Evolutionary conservation across 2,113 vertebrate genomes (phyloP).

Genomic region (Oncorhynchus tshawytscha): DNA sequence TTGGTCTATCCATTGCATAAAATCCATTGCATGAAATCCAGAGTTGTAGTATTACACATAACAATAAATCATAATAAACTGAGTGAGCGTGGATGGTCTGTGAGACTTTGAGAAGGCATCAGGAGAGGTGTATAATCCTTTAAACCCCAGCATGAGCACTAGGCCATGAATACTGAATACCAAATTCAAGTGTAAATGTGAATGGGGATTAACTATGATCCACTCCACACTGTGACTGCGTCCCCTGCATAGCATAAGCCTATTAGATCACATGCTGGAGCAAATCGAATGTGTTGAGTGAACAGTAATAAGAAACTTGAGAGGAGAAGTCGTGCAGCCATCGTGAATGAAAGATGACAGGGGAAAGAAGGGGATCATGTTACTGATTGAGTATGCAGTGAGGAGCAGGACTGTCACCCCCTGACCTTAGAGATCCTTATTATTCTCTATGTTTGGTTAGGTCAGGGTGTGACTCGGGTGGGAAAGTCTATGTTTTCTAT

Average conservation of each 20-base stretch:
- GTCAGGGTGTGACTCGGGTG: too few species aligned
- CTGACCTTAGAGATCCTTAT: too few species aligned
- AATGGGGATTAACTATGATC: constrained; percentile 50
- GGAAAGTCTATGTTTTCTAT: too few species aligned
- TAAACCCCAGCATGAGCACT: constrained; percentile 20
- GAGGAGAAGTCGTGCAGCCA: background rate
- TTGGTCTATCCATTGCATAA: background rate
- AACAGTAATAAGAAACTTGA: background rate
- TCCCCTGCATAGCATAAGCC: constrained; percentile 39
- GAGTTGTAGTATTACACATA: constrained; percentile 1
- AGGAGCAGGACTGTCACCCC: too few species aligned
- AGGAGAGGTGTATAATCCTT: constrained; percentile 33
- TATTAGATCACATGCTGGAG: constrained; percentile 36
- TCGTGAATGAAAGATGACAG: background rate
- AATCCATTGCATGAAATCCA: constrained; percentile 22
- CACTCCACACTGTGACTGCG: constrained; percentile 27
- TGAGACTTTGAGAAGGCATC: background rate
- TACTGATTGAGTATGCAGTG: constrained; percentile 38
- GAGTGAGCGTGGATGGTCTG: constrained; percentile 4
- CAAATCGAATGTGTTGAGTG: constrained; percentile 26
- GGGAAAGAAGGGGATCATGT: background rate
- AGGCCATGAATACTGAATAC: constrained; percentile 27
- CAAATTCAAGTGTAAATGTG: constrained; percentile 26
- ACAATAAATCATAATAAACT: constrained; percentile 11
- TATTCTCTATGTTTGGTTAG: too few species aligned